Percentiles rank a stretch among this genome's conserved stretches.
Conservation (phyloP, 2,113 vertebrate species). For the Chlorodrepanis virens region DNA sequence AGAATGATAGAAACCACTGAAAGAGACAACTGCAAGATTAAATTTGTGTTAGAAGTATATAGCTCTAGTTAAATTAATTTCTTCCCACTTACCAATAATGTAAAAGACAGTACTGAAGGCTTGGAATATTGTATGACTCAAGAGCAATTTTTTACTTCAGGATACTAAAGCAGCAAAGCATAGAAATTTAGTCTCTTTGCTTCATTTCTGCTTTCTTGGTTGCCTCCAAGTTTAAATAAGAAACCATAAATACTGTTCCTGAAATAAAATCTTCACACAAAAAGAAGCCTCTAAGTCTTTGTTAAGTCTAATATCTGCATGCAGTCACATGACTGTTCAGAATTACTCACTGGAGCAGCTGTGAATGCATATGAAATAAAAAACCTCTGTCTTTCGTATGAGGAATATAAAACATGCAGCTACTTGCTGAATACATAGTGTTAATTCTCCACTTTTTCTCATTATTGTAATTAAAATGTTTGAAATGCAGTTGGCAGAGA, state of each 20-base stretch:
- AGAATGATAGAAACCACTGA: neutral
- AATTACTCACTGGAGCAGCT: conserved; percentile 43
- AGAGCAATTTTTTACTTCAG: neutral
- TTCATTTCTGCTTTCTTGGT: conserved; percentile 36
- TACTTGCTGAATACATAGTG: neutral
- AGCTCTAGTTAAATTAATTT: neutral
- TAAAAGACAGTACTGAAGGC: neutral
- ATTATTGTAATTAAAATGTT: neutral
- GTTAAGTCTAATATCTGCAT: conserved; percentile 7
- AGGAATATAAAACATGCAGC: conserved; percentile 10
- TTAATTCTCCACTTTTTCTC: neutral
- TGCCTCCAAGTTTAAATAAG: conserved; percentile 17
- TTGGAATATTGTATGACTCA: neutral
- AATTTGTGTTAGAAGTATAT: neutral
- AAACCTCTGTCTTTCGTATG: neutral
- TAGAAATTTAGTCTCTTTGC: neutral
- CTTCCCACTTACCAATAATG: neutral
- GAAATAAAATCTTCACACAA: conserved; percentile 34
- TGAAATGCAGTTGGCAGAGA: neutral
- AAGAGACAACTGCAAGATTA: neutral
- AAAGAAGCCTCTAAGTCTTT: neutral
- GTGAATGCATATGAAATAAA: neutral
- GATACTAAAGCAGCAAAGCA: neutral
- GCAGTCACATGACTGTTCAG: neutral
- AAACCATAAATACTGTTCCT: conserved; percentile 37